phyloP scores from a whole-genome alignment of 2,888 invertebrate genomes.

The Cinara cedri region DNA sequence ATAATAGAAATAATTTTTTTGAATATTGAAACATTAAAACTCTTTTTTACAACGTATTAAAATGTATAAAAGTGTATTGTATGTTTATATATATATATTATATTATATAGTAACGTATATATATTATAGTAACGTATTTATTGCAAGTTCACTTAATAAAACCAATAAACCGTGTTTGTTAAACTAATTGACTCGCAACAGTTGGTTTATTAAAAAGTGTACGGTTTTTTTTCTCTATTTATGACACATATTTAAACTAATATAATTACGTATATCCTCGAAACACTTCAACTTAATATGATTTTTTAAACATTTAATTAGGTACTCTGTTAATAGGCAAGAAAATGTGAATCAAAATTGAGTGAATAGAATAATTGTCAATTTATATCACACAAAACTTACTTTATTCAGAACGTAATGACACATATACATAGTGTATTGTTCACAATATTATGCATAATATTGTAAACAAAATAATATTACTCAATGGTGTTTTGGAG shows the following conservation, averaged over 20 bases:
- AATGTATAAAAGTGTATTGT: neutral
- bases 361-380: too few species aligned
- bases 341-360: too few species aligned
- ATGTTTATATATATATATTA: neutral
- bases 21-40: neutral
- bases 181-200: conserved; percentile 40
- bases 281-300: conserved; percentile 13
- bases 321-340: too few species aligned
- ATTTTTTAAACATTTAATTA: conserved; percentile 12
- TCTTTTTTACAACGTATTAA: neutral
- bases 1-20: neutral
- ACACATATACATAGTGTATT: too few species aligned
- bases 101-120: conserved; percentile 1
- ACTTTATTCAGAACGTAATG: too few species aligned
- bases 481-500: too few species aligned
- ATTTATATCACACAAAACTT: too few species aligned
- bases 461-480: too few species aligned
- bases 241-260: conserved; percentile 2
- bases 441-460: too few species aligned
- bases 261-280: neutral
- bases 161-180: conserved; percentile 21
- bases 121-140: neutral
- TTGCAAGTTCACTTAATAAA: neutral
- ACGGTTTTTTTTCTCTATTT: conserved; percentile 4
- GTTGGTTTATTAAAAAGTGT: conserved; percentile 41